Conservation (phyloP, 23 tunicate genomes). For the Corella eumyota region DNA sequence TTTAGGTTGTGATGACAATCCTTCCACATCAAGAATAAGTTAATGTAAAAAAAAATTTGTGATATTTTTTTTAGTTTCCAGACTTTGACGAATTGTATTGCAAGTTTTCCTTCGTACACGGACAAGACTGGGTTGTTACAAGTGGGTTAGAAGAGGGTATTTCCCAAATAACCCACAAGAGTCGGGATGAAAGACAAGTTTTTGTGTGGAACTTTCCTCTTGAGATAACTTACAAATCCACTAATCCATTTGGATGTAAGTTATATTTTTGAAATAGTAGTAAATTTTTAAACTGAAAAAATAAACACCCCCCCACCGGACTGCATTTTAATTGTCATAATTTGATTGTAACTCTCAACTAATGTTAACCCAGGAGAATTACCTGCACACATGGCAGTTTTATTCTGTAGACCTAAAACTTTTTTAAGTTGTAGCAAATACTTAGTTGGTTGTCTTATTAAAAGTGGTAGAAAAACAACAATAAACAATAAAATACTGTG, state of each 20-base stretch:
- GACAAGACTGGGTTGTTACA: slow-evolving; percentile 95
- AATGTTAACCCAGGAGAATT: not conserved
- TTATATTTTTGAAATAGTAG: not conserved
- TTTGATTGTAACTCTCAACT: not conserved
- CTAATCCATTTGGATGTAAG: slow-evolving; percentile 91
- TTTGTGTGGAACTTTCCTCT: slow-evolving; percentile 95
- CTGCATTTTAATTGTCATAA: not conserved
- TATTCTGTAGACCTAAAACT: too few relatives aligned
- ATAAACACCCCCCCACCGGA: not conserved
- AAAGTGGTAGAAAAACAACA: too few relatives aligned
- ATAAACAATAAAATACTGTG: too few relatives aligned
- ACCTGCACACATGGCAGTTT: too few relatives aligned
- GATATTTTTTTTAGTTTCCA: slow-evolving; percentile 69
- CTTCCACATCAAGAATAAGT: too few relatives aligned
- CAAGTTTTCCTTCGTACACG: slow-evolving; percentile 70
- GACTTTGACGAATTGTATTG: slow-evolving; percentile 88
- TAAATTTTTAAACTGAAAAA: too few relatives aligned
- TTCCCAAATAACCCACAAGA: slow-evolving; percentile 69
- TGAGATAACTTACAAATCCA: slow-evolving; percentile 84
- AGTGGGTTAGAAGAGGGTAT: slow-evolving; percentile 89
- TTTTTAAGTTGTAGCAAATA: too few relatives aligned
- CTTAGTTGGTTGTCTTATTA: too few relatives aligned
- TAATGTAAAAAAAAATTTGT: too few relatives aligned
- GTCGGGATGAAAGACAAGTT: slow-evolving; percentile 76
- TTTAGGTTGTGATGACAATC: too few relatives aligned